phyloP scores from a whole-genome alignment of 2,888 invertebrate species.

The Calameuta filiformis region DNA sequence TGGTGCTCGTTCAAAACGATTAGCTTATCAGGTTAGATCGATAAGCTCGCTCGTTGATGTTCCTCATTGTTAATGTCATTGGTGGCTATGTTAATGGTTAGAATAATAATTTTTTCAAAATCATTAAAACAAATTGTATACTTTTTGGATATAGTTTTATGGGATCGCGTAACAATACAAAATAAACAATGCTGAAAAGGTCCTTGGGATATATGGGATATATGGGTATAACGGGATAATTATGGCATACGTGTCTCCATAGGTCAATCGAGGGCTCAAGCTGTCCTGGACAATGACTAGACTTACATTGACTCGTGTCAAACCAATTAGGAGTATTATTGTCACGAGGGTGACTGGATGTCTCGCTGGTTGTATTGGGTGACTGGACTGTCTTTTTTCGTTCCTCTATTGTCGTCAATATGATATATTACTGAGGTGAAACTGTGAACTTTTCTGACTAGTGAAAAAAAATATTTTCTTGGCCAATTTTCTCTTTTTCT shows the following conservation, averaged over 20 bases:
- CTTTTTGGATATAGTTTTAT: too few species aligned
- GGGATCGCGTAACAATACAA: too few species aligned
- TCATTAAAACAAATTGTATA: too few species aligned
- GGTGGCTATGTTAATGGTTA: too few species aligned
- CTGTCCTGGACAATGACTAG: conserved; percentile 41
- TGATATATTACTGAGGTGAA: conserved; percentile 43
- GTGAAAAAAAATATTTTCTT: too few species aligned
- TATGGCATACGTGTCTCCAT: conserved; percentile 38
- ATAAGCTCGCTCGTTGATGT: neutral
- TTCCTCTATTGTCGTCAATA: conserved; percentile 39
- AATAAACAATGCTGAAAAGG: too few species aligned
- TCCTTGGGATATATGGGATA: too few species aligned
- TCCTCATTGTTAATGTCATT: neutral
- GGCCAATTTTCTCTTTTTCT: too few species aligned
- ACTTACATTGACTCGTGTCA: conserved; percentile 41
- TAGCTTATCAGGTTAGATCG: neutral
- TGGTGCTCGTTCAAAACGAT: neutral
- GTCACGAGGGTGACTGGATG: conserved; percentile 41
- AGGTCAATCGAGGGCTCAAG: conserved; percentile 38
- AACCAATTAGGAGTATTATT: conserved; percentile 60
- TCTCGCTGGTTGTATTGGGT: conserved; percentile 28
- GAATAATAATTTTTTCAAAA: too few species aligned
- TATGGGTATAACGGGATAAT: conserved; percentile 26
- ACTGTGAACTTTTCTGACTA: too few species aligned
- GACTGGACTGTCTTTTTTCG: too few species aligned